Conservation (phyloP, 2,888 invertebrate genomes). For the Trachelus troglodyta region DNA sequence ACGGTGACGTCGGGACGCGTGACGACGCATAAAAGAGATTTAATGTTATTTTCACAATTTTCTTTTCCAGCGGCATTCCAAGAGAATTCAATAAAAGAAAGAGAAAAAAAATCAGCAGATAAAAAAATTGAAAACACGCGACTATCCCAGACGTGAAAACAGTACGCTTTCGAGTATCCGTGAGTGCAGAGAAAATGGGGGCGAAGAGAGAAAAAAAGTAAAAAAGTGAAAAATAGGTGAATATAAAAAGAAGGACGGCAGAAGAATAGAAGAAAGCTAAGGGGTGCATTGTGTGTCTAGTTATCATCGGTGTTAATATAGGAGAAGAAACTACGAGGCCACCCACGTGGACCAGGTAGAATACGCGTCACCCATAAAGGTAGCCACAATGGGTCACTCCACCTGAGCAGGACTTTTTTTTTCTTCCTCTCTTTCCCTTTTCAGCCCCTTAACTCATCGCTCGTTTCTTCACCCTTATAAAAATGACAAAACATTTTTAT, state of each 20-base stretch:
- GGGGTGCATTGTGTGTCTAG: constrained; percentile 31
- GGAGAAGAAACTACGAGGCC: constrained; percentile 47
- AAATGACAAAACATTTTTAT: constrained; percentile 55
- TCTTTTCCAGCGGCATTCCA: no score
- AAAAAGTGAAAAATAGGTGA: neutral
- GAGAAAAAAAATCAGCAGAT: no score
- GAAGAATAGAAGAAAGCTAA: neutral
- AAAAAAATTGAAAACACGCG: no score
- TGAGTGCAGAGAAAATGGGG: no score
- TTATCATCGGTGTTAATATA: constrained; percentile 56
- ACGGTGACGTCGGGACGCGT: no score
- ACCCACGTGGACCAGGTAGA: constrained; percentile 56
- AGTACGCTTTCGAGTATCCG: no score
- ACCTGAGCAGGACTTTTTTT: constrained; percentile 10
- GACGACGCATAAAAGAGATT: no score
- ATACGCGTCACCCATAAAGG: constrained; percentile 16
- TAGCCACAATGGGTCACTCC: constrained; percentile 5
- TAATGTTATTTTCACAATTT: no score
- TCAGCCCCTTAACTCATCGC: constrained; percentile 15
- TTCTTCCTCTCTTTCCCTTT: constrained; percentile 6
- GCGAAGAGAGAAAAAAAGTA: no score
- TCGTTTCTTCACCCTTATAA: constrained; percentile 33
- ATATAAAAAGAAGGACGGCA: no score
- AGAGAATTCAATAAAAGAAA: no score
- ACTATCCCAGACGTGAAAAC: no score